Percentiles rank a stretch among this genome's conserved stretches.
Evolutionary conservation across 2,888 invertebrate genomes (phyloP).

Genomic region (Cheilosia scutellata): DNA sequence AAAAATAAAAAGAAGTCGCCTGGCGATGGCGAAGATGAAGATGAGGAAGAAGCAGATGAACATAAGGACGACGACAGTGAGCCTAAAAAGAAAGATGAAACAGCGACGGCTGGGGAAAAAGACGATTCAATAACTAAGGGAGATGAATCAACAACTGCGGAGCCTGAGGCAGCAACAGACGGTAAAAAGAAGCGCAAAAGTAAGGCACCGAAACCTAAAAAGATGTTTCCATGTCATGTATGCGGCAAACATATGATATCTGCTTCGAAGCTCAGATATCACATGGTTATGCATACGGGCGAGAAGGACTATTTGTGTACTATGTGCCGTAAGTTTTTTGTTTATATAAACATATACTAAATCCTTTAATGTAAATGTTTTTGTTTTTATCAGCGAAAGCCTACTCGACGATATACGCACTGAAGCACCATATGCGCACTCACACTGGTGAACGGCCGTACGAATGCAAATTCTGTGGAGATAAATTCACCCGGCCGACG

Average conservation of each 20-base stretch:
- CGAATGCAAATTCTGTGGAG: conserved; percentile 79
- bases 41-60: conserved; percentile 40
- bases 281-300: conserved; percentile 80
- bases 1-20: conserved; percentile 47
- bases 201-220: conserved; percentile 77
- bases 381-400: conserved; percentile 78
- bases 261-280: conserved; percentile 78
- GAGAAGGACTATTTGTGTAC: conserved; percentile 80
- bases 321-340: conserved; percentile 79
- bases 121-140: conserved; percentile 23
- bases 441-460: conserved; percentile 81
- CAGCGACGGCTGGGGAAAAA: not conserved
- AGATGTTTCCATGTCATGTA: conserved; percentile 78
- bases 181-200: conserved; percentile 49
- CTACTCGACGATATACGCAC: conserved; percentile 80
- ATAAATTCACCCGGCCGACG: conserved; percentile 79
- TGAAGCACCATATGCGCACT: conserved; percentile 79
- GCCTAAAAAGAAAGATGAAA: conserved; percentile 23
- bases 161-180: conserved; percentile 18
- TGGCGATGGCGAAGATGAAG: conserved; percentile 47
- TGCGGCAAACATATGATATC: conserved; percentile 79
- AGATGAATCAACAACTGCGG: conserved; percentile 11
- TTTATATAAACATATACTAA: not conserved
- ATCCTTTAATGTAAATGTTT: not conserved
- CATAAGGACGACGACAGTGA: conserved; percentile 3